phyloP scores from a whole-genome alignment of 1,140 invertebrate species.

The Lutraria rhynchaena region DNA sequence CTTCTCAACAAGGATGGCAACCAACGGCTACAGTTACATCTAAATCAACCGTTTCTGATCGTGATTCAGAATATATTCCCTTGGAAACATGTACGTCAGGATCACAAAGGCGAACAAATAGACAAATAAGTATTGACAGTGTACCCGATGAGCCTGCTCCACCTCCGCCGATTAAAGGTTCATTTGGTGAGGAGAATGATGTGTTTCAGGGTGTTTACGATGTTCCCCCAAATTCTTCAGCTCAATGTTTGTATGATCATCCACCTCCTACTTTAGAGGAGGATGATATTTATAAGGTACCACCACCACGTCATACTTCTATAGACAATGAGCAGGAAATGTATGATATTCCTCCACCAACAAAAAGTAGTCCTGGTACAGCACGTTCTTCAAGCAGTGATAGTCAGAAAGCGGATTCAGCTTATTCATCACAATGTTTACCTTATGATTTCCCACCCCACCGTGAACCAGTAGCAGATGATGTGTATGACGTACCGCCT shows the following conservation, averaged over 20 bases:
- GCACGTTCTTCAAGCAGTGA: slow-evolving; percentile 69
- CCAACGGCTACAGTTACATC: not conserved
- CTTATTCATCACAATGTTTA: slow-evolving; percentile 62
- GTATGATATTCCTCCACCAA: slow-evolving; percentile 65
- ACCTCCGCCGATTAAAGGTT: slow-evolving; percentile 64
- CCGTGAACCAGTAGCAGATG: slow-evolving; percentile 40
- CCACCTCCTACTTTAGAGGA: slow-evolving; percentile 48
- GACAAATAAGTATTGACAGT: slow-evolving; percentile 71
- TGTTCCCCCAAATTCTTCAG: slow-evolving; percentile 49
- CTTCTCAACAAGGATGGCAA: not conserved
- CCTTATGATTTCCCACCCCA: slow-evolving; percentile 67
- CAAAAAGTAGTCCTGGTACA: slow-evolving; percentile 59
- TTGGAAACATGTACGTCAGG: slow-evolving; percentile 95
- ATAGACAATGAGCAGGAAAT: slow-evolving; percentile 49
- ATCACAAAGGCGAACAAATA: slow-evolving; percentile 78
- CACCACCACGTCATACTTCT: slow-evolving; percentile 50
- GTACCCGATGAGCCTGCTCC: slow-evolving; percentile 75
- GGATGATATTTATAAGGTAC: slow-evolving; percentile 63
- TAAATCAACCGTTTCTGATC: not conserved
- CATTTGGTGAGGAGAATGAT: slow-evolving; percentile 56
- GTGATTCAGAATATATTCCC: slow-evolving; percentile 80
- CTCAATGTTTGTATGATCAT: slow-evolving; percentile 61
- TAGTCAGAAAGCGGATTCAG: slow-evolving; percentile 67
- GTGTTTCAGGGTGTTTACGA: slow-evolving; percentile 67
- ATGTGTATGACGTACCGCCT: slow-evolving; percentile 70